These are phyloP conservation scores for Hemaris fuciformis DNA, from an alignment of 2,888 invertebrate genomes.

Conservation along the genomic window DNA sequence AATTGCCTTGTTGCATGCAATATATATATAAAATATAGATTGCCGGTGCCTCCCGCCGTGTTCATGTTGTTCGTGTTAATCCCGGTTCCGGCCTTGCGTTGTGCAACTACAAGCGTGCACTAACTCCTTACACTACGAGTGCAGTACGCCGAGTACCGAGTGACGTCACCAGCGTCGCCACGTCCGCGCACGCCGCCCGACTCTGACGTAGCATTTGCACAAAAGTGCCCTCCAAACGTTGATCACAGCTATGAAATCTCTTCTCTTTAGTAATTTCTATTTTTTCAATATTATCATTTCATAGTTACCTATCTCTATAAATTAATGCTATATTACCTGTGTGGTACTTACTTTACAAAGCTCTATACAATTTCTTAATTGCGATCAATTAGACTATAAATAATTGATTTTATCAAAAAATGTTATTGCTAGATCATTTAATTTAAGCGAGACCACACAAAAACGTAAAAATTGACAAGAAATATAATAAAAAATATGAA, in stretches of 20 bases:
- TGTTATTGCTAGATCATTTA: constrained; percentile 72
- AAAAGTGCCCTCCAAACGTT: constrained; percentile 70
- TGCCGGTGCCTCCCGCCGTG: constrained; percentile 12
- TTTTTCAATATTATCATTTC: constrained; percentile 52
- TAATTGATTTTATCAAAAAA: constrained; percentile 80
- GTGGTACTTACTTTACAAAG: constrained; percentile 78
- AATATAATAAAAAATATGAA: constrained; percentile 47
- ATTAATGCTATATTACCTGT: constrained; percentile 75
- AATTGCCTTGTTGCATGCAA: constrained; percentile 44
- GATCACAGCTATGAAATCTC: constrained; percentile 81
- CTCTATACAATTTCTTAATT: constrained; percentile 81
- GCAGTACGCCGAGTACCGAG: neutral
- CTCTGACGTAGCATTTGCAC: constrained; percentile 65
- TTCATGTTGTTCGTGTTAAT: constrained; percentile 12
- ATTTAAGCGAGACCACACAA: constrained; percentile 65
- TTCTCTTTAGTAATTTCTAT: constrained; percentile 66
- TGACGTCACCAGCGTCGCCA: neutral
- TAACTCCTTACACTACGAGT: constrained; percentile 31
- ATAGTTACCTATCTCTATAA: constrained; percentile 60
- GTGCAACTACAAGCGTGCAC: constrained; percentile 44
- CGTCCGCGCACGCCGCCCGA: constrained; percentile 25
- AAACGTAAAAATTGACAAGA: constrained; percentile 53
- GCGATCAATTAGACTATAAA: constrained; percentile 75
- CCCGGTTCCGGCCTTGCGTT: constrained; percentile 11
- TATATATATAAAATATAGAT: constrained; percentile 23